Evolutionary conservation across 2,113 vertebrate genomes (phyloP).

Genomic region (Pachyramphus minor): DNA sequence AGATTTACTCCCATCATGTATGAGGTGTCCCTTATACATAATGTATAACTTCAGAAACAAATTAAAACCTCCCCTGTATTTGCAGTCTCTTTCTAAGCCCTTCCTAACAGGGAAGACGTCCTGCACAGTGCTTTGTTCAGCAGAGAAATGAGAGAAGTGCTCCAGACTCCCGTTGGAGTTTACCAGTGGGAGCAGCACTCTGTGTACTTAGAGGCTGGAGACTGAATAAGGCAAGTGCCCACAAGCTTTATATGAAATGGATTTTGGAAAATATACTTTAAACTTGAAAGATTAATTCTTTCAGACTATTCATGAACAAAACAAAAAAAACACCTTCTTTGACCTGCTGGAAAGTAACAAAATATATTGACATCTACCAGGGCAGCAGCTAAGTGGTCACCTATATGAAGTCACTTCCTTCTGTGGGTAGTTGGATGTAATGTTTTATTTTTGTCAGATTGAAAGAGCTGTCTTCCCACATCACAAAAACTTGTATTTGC

Average conservation of each 20-base stretch:
- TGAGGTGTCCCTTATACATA: neutral
- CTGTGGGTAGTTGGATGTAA: neutral
- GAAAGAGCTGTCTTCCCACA: neutral
- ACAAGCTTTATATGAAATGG: neutral
- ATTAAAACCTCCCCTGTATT: neutral
- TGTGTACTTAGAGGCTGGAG: neutral
- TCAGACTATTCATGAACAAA: neutral
- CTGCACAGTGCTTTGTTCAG: neutral
- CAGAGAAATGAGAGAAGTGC: neutral
- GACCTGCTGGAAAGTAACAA: neutral
- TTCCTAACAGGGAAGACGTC: accelerated
- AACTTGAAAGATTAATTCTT: neutral
- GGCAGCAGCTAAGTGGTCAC: neutral
- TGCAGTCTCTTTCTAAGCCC: neutral
- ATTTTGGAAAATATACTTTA: neutral
- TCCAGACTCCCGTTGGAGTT: neutral
- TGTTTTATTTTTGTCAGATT: neutral
- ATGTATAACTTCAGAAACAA: neutral
- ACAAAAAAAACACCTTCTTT: neutral
- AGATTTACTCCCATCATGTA: neutral
- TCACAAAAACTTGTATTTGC: neutral
- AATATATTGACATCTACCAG: neutral
- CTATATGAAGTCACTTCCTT: neutral
- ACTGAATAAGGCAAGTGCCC: neutral
- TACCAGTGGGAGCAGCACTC: neutral